These are phyloP conservation scores for Epicauta chinensis DNA, from an alignment of 1,140 invertebrate genomes.

Conservation along the genomic window DNA sequence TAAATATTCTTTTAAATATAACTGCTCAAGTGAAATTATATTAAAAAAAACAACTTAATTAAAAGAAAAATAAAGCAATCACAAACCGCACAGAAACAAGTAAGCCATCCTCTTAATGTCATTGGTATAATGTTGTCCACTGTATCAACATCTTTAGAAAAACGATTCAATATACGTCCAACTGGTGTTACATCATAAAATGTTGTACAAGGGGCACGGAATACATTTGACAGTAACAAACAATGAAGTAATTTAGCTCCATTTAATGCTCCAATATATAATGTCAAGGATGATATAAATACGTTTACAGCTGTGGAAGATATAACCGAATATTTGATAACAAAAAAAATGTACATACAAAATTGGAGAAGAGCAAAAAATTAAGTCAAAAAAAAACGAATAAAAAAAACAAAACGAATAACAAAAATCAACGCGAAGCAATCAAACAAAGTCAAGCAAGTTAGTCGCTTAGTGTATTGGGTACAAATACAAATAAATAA, in stretches of 20 bases:
- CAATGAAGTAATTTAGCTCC: slow-evolving; percentile 63
- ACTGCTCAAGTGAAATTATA: slow-evolving; percentile 28
- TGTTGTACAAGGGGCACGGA: slow-evolving; percentile 62
- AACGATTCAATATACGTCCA: slow-evolving; percentile 78
- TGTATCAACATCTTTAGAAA: slow-evolving; percentile 77
- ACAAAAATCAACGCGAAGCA: too few relatives aligned
- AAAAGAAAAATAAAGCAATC: slow-evolving; percentile 8
- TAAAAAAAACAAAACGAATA: neutral
- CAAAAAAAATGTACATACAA: slow-evolving; percentile 8
- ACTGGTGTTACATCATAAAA: slow-evolving; percentile 86
- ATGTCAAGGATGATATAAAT: slow-evolving; percentile 59
- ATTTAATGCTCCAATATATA: slow-evolving; percentile 63
- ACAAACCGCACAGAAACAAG: slow-evolving; percentile 62
- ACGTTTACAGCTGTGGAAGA: slow-evolving; percentile 55
- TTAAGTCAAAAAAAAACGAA: slow-evolving; percentile 4
- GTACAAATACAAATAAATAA: slow-evolving; percentile 9
- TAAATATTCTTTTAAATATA: slow-evolving; percentile 18
- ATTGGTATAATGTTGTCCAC: slow-evolving; percentile 69
- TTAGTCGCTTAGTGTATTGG: too few relatives aligned
- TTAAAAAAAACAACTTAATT: neutral
- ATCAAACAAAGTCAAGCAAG: too few relatives aligned
- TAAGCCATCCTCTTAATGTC: slow-evolving; percentile 62
- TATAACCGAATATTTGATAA: slow-evolving; percentile 20
- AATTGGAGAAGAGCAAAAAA: neutral
- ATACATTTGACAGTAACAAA: slow-evolving; percentile 58